These are phyloP conservation scores for Nephila pilipes DNA, from an alignment of 1,140 invertebrate genomes.

Conservation along the genomic window DNA sequence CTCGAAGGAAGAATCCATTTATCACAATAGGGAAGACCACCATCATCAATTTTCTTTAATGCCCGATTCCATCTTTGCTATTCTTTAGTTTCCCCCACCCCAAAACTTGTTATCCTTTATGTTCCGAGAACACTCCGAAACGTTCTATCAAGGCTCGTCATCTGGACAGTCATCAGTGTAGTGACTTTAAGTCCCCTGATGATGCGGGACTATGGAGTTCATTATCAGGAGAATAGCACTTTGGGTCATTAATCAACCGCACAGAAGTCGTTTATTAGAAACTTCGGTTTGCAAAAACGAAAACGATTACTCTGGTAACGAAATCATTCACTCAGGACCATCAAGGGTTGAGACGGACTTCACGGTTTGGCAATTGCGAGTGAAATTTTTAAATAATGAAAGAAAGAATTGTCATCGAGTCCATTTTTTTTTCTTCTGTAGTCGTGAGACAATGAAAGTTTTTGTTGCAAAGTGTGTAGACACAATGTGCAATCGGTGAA, in stretches of 20 bases:
- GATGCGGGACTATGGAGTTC: constrained; percentile 3
- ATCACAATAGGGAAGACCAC: neutral
- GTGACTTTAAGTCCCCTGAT: constrained; percentile 16
- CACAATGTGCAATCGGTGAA: neutral
- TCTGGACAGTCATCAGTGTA: constrained; percentile 26
- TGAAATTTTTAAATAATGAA: neutral
- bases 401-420: neutral
- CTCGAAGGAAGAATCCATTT: neutral
- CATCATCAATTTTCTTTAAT: constrained; percentile 35
- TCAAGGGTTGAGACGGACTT: neutral
- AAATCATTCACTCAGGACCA: neutral
- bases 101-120: constrained; percentile 33
- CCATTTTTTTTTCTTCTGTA: neutral
- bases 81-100: neutral
- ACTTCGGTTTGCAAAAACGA: neutral
- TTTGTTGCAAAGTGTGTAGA: neutral
- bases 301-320: neutral
- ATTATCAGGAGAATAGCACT: constrained; percentile 10
- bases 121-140: neutral
- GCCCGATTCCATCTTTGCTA: constrained; percentile 22
- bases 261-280: constrained; percentile 19
- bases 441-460: neutral
- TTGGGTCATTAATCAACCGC: constrained; percentile 5
- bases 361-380: neutral
- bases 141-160: constrained; percentile 11